These are phyloP conservation scores for Herpetotheres cachinnans DNA, from an alignment of 2,113 vertebrate genomes.

Conservation along the genomic window DNA sequence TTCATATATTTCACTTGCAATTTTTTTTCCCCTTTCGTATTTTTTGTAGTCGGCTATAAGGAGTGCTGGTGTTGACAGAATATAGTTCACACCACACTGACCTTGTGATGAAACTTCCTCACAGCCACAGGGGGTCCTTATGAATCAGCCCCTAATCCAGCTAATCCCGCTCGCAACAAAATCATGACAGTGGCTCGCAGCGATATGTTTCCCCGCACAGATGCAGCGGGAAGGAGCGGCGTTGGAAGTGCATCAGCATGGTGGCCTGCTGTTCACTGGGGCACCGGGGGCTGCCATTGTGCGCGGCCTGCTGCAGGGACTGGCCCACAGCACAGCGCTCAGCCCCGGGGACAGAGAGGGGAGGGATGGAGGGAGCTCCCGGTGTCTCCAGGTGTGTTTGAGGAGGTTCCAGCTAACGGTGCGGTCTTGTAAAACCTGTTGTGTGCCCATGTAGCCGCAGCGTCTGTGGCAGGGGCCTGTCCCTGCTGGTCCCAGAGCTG, in stretches of 20 bases:
- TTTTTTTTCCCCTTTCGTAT: background rate
- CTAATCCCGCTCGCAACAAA: constrained; percentile 84
- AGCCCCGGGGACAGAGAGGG: too few species aligned
- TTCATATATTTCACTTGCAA: constrained; percentile 42
- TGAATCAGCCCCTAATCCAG: constrained; percentile 81
- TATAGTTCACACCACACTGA: constrained; percentile 78
- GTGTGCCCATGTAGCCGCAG: background rate
- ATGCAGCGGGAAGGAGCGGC: constrained; percentile 50
- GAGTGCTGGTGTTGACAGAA: constrained; percentile 76
- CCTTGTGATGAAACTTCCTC: constrained; percentile 83
- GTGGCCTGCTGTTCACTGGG: background rate
- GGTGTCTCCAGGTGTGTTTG: background rate
- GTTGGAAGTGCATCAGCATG: constrained; percentile 19
- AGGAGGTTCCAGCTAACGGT: background rate
- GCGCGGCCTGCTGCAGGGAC: background rate
- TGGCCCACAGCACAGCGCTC: background rate
- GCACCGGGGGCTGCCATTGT: constrained; percentile 21
- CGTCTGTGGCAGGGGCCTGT: too few species aligned
- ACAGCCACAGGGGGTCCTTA: constrained; percentile 80
- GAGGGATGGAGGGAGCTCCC: background rate
- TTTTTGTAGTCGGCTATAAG: constrained; percentile 52
- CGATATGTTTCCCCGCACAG: constrained; percentile 68
- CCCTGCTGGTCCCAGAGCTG: too few species aligned
- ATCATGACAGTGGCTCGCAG: constrained; percentile 79
- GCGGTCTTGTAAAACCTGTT: background rate